Evolutionary conservation across 2,888 invertebrate genomes (phyloP), one percentile per base, ranked within the genome.

Genomic region (Lathronympha strigana): DNA sequence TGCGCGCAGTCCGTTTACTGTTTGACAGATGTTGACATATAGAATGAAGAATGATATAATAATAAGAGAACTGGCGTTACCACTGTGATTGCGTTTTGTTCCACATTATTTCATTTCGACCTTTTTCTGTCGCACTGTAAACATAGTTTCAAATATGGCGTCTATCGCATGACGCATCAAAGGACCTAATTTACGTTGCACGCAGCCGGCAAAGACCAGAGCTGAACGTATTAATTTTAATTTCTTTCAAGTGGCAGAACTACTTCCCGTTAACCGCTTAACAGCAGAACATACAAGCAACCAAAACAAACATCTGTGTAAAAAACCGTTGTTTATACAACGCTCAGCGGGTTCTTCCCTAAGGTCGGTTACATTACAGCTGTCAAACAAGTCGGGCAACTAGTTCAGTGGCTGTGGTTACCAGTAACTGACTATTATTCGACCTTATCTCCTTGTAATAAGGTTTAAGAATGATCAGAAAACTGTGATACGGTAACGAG

Each of bases 361-460:
- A 47, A 67, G 67, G 64, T 62, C 53, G 61, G 31, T 66, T 51
- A 58, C 66, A 55, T 66, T 60, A 58, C 70, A 70, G 66, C 70
- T 70, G 70, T 70, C 70, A 70, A 69, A 70, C 69, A 66, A 66
- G 64, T 62, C 61, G 47, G 51, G 60, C 66, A 66, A 66, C 61
- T 54, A 54, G 61, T 66, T 61, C 61, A 66, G 66, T 66, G 51
- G 66, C 61, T 54, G 61, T 61, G 66, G 50, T 40, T 28, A n/a
- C n/a, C n/a, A n/a, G n/a, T n/a, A n/a, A n/a, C n/a, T n/a, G n/a
- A n/a, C n/a, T n/a, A n/a, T n/a, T n/a, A n/a, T n/a, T n/a, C n/a
- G n/a, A n/a, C n/a, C n/a, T n/a, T n/a, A n/a, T n/a, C n/a, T n/a
- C n/a, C n/a, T n/a, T n/a, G n/a, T n/a, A n/a, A n/a, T n/a, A n/a